Base-by-base conservation (phyloP, 2,888 invertebrate species). In the Amiota minor region DNA sequence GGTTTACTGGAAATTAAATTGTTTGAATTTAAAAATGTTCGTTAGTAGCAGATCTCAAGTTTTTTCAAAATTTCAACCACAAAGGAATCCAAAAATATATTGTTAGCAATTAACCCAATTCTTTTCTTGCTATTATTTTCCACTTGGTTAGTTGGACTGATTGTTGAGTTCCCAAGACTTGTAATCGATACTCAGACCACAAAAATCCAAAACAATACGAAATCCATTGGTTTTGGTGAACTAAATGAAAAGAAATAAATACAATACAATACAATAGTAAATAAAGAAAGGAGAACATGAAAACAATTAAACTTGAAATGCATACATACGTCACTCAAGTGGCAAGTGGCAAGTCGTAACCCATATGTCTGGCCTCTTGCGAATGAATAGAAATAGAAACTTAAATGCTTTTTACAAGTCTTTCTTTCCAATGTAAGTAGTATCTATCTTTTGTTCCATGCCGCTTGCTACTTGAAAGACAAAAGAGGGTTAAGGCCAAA, bases 261-360 rank as follows among this genome's bases (percentile, higher is more conserved):
- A 46, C 46, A 75, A 74, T 16, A 65, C 46, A 71, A 50, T 67
- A 73, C 56, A 70, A 45, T 18, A 59, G 20, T 59, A 69, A 76
- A 75, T 76, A 56, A 23, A 16, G 9, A 65, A n/a, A 16, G 20
- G 49, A 47, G n/a, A 47, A 46, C 50, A 49, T 75, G 50, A 77
- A 80, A 79, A 74, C 82, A 81, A 81, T 84, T 84, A 82, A 82
- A 84, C 82, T 82, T 84, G 82, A 82, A 81, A 84, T 76, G 79
- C 64, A 81, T 65, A 74, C 64, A 81, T 65, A 74, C 73, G 74
- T 77, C 75, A 73, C 50, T 67, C 70, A 56, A 70, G 53, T 61
- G 71, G n/a, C 59, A 59, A 16, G 16, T 59, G 20, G 35, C 35
- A 59, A 20, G 1, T 18, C 20, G 59, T 16, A 59, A 59, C 59